Percentiles rank a stretch among this genome's conserved stretches.
These are phyloP conservation scores for Nipponacmea schrenckii DNA, from an alignment of 2,888 invertebrate species.

Conservation along the genomic window DNA sequence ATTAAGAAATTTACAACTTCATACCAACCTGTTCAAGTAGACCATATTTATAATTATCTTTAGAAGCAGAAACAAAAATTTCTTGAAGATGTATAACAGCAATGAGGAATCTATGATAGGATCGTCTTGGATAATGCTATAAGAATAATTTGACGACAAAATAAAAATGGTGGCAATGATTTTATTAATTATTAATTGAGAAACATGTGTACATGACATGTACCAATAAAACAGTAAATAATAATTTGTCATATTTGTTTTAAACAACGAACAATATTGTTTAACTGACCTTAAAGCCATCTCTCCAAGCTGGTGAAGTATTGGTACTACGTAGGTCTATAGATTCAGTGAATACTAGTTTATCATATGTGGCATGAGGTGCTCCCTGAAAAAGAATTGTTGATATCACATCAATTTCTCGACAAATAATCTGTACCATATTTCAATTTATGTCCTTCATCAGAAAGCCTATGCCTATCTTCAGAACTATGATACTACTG, in stretches of 20 bases:
- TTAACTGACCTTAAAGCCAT: constrained; percentile 62
- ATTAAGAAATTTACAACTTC: background rate
- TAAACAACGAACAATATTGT: no score
- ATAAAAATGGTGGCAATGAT: no score
- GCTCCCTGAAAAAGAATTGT: constrained; percentile 46
- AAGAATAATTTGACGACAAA: constrained; percentile 24
- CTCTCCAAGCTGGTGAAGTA: constrained; percentile 61
- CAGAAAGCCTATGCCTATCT: no score
- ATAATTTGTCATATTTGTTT: no score
- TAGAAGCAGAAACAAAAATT: constrained; percentile 55
- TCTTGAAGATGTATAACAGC: constrained; percentile 64
- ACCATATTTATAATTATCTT: constrained; percentile 63
- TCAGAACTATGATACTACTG: no score
- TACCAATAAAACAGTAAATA: no score
- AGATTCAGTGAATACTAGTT: constrained; percentile 57
- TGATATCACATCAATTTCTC: background rate
- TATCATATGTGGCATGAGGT: constrained; percentile 63
- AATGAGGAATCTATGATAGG: constrained; percentile 58
- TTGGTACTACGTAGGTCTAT: constrained; percentile 58
- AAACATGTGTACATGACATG: background rate
- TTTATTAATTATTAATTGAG: no score
- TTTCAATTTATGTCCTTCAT: no score
- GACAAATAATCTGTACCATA: no score
- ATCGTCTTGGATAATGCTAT: constrained; percentile 60
- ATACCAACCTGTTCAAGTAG: constrained; percentile 59